Evolutionary conservation across 1,140 invertebrate species (phyloP).

Genomic region (Mamestra configurata): DNA sequence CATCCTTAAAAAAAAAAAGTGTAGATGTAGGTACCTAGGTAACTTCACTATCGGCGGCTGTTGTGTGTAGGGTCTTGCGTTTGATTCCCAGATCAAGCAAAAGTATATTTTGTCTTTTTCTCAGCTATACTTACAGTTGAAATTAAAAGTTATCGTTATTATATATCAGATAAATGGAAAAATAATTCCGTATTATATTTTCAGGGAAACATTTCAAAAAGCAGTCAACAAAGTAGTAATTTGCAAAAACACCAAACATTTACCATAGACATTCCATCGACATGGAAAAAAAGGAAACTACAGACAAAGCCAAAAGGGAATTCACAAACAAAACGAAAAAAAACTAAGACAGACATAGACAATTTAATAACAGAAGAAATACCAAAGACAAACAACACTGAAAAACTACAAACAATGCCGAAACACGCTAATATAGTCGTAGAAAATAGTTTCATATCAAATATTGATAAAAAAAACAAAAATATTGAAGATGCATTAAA

Average conservation of each 20-base stretch:
- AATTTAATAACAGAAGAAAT: background rate
- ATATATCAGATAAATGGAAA: background rate
- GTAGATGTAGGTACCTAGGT: no score
- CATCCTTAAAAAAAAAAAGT: no score
- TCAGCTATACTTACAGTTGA: no score
- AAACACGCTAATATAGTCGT: no score
- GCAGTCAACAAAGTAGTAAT: background rate
- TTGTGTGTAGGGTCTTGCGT: no score
- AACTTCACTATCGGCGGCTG: no score
- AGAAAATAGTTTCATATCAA: background rate
- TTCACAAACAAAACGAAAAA: background rate
- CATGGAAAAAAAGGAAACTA: background rate
- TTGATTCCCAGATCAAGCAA: no score
- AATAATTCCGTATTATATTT: background rate
- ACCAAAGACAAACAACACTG: background rate
- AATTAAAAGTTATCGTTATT: no score
- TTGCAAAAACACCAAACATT: background rate
- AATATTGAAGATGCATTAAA: constrained; percentile 41
- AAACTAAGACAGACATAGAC: background rate
- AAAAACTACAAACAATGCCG: background rate
- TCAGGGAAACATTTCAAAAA: background rate
- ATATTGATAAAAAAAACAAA: constrained; percentile 6
- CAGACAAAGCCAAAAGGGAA: no score
- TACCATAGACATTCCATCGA: background rate
- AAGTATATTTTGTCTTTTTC: no score